Evolutionary conservation across 2,888 invertebrate species (phyloP), one percentile per base, ranked within the genome.

Genomic region (Eupithecia dodoneata): DNA sequence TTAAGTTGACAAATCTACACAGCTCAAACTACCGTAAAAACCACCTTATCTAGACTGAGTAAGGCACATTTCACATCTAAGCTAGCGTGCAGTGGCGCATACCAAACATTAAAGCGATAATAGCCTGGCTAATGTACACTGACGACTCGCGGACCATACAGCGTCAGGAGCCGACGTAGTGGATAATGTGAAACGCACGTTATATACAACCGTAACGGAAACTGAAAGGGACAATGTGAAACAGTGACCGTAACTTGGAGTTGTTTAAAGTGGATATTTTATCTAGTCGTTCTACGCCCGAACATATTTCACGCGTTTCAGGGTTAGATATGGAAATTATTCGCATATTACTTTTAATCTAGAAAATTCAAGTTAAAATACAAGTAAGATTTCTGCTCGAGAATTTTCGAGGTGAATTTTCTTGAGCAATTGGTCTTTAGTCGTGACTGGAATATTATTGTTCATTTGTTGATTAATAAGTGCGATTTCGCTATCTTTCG

Each of bases 111-210:
- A 63, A 66, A 41, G 18, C 73, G 73, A 87, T 86, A 85, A 85
- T 83, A 79, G 82, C 77, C 74, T 74, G 80, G 76, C 79, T 82
- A 82, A 83, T 84, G 83, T 81, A 84, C 85, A 85, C 83, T 85
- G 86, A 85, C 83, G 87, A 66, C 18, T 4, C 55, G 41, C 65
- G 15, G 44, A 12, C 47, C 45, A 71, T 55, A 55, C 55, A 13
- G 63, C 71, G 65, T 71, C 73, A 65, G 45, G 45, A 41, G 70
- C 63, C 63, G 52, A 18, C 74, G 72, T 72, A 74, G 72, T 74
- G 70, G 6, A 9, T 70, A 75, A 72, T 70, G 4, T 30, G 74
- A 30, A 69, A 44, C 47, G 47, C 63, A 63, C 5, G 66, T 66
- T 66, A 66, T 42, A 7, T 66, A 41, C 66, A 66, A 66, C 41